Conservation (phyloP, 2,113 vertebrate species). For the Vidua chalybeata region DNA sequence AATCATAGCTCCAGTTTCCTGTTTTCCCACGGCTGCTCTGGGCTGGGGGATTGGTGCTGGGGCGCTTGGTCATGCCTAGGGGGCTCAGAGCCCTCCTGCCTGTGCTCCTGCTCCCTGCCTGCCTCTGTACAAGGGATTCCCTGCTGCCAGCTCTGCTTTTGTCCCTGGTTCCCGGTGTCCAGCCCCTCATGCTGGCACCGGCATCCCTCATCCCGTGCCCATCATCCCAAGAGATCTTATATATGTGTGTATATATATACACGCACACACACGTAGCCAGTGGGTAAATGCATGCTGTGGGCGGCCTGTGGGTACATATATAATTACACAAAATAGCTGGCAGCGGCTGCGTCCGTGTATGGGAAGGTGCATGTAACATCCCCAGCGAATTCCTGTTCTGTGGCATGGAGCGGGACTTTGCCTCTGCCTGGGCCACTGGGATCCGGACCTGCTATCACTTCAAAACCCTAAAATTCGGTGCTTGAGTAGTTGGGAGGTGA, state of each 20-base stretch:
- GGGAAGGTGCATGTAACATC: background rate
- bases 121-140: background rate
- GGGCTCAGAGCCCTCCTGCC: background rate
- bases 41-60: fast-evolving
- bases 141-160: background rate
- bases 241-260: background rate
- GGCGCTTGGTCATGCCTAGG: background rate
- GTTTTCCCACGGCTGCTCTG: conserved; percentile 5
- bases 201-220: background rate
- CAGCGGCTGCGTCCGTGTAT: fast-evolving
- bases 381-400: background rate
- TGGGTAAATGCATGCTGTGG: background rate
- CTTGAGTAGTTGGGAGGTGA: background rate
- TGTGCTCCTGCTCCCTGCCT: background rate
- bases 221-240: background rate
- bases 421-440: fast-evolving
- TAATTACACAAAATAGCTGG: background rate
- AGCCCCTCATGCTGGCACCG: fast-evolving
- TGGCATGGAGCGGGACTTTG: fast-evolving
- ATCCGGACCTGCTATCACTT: fast-evolving
- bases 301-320: background rate
- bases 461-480: background rate
- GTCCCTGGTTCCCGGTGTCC: fast-evolving
- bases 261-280: background rate
- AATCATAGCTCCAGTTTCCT: background rate